A percentile compares a stretch with the other conserved stretches of the same genome.
These are phyloP conservation scores for Gambelia wislizenii DNA, from an alignment of 2,797 vertebrate species.

Conservation along the genomic window DNA sequence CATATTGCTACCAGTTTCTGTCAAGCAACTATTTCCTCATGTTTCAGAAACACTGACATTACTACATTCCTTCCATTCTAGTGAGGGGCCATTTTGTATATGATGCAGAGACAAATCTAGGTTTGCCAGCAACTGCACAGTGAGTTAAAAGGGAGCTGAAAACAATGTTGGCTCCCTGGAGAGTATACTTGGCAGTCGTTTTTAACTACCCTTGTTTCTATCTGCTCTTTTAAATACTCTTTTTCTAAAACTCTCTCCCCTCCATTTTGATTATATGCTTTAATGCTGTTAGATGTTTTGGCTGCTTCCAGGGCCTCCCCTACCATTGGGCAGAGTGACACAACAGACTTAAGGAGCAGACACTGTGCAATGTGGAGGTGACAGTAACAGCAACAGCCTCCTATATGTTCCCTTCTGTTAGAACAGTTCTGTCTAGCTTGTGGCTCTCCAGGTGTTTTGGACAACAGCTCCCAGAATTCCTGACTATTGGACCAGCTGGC, in stretches of 20 bases:
- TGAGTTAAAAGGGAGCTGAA: background rate
- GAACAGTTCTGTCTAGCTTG: no score
- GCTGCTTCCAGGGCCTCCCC: no score
- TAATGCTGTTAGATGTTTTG: background rate
- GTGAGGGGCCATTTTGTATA: conserved; percentile 3
- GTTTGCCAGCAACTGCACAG: background rate
- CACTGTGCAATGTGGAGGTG: no score
- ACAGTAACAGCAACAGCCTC: no score
- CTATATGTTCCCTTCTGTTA: no score
- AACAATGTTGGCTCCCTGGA: background rate
- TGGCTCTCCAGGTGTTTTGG: no score
- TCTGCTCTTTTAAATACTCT: background rate
- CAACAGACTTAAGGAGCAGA: no score
- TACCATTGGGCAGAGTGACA: no score
- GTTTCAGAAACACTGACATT: background rate
- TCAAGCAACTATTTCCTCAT: background rate
- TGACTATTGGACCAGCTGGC: no score
- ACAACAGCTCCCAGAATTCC: no score
- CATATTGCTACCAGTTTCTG: background rate
- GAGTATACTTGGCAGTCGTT: background rate
- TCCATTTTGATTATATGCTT: background rate
- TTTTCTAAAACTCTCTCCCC: background rate
- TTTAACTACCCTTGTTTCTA: conserved; percentile 6
- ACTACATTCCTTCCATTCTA: background rate
- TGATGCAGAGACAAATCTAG: background rate